These are phyloP conservation scores for Cynocephalus volans DNA, from an alignment of 2,113 vertebrate species.

Conservation along the genomic window DNA sequence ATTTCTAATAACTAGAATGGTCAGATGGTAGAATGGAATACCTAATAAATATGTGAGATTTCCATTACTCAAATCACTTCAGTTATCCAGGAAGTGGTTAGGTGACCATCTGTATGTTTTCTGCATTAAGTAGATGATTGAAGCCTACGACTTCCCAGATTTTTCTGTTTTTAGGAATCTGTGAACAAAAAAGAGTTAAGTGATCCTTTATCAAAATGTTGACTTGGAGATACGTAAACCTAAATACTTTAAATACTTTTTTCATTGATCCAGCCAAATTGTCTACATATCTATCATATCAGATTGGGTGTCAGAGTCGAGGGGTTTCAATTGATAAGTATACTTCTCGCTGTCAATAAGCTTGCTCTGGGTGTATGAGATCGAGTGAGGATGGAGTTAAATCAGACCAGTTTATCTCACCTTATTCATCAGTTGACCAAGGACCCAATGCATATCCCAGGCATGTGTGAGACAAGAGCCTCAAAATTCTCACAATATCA, in stretches of 20 bases:
- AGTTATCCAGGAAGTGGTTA: neutral
- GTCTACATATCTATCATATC: neutral
- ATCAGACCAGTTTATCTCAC: neutral
- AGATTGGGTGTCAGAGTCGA: neutral
- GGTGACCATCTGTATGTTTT: neutral
- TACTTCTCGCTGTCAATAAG: neutral
- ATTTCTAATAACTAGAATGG: conserved; percentile 8
- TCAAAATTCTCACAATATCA: neutral
- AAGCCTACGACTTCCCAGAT: neutral
- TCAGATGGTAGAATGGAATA: neutral
- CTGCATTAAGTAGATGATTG: neutral
- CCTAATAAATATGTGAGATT: neutral
- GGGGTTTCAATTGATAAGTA: neutral
- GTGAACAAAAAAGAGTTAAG: neutral
- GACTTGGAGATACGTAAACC: neutral
- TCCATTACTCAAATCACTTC: neutral
- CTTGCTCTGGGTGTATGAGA: conserved; percentile 17
- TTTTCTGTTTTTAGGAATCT: neutral
- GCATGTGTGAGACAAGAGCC: neutral
- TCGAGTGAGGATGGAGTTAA: neutral
- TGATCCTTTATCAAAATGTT: conserved; percentile 7
- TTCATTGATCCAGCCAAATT: neutral
- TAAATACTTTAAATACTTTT: no score
- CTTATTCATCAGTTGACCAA: neutral
- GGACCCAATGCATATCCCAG: neutral